A percentile compares a stretch with the other conserved stretches of the same genome.
phyloP scores from a whole-genome alignment of 2,797 vertebrate species.

The Adrianichthys oophorus region DNA sequence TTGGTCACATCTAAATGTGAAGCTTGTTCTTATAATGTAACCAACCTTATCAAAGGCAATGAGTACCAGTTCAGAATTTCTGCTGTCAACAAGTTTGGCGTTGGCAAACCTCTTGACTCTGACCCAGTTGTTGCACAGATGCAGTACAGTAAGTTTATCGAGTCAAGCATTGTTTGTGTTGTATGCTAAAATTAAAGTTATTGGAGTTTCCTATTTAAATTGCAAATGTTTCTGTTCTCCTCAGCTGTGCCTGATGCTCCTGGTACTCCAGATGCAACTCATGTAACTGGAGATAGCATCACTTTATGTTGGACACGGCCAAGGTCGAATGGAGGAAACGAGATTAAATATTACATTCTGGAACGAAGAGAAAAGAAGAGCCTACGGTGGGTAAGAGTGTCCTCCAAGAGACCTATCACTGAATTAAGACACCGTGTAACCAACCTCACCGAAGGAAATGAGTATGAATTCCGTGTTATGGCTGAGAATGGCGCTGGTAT shows the following conservation, averaged over 20 bases:
- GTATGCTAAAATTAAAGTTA: background rate
- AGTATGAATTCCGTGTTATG: constrained; percentile 98
- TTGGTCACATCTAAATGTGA: constrained; percentile 91
- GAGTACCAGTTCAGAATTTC: constrained; percentile 99
- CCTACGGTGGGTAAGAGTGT: constrained; percentile 93
- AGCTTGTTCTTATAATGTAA: constrained; percentile 89
- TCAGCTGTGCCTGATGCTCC: constrained; percentile 94
- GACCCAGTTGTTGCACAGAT: constrained; percentile 90
- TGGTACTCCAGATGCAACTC: constrained; percentile 92
- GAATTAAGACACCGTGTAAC: constrained; percentile 92
- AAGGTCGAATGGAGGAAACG: constrained; percentile 91
- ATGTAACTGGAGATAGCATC: constrained; percentile 92
- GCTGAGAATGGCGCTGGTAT: constrained; percentile 95
- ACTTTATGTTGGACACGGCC: constrained; percentile 94
- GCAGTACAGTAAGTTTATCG: constrained; percentile 91
- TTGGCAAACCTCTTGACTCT: constrained; percentile 92
- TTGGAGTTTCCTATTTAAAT: background rate
- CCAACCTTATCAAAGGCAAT: constrained; percentile 95
- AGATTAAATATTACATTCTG: constrained; percentile 96
- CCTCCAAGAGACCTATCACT: constrained; percentile 91
- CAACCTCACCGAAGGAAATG: constrained; percentile 91
- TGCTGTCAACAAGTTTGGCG: constrained; percentile 95
- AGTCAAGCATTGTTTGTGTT: background rate
- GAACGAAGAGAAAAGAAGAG: constrained; percentile 99
- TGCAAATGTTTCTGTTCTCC: constrained; percentile 11